Percentiles rank a stretch among this genome's conserved stretches.
Evolutionary conservation across 2,888 invertebrate genomes (phyloP).

Genomic region (Nineta flava): DNA sequence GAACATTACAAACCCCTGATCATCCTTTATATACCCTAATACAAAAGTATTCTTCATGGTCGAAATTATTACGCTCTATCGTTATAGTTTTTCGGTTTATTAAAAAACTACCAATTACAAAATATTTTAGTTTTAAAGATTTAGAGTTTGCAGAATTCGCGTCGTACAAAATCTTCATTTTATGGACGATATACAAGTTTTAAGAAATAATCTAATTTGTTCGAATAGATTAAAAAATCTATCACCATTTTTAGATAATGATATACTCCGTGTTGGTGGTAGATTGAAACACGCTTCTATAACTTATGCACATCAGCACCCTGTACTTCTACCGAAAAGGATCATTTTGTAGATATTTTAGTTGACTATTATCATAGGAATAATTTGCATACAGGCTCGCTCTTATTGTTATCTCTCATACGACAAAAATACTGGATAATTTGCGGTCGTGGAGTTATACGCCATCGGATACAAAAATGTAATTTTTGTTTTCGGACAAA

Average conservation of each 20-base stretch:
- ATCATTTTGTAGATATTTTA: slow-evolving; percentile 9
- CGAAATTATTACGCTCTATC: not conserved
- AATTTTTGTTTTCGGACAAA: too few relatives aligned
- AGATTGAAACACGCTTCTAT: slow-evolving; percentile 7
- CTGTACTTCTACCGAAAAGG: slow-evolving; percentile 7
- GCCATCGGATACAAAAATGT: too few relatives aligned
- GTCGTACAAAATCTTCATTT: slow-evolving; percentile 6
- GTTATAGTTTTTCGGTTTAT: not conserved
- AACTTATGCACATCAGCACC: slow-evolving; percentile 7
- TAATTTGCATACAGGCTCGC: slow-evolving; percentile 12
- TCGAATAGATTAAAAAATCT: slow-evolving; percentile 9
- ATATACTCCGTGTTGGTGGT: slow-evolving; percentile 9
- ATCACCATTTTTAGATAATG: slow-evolving; percentile 9
- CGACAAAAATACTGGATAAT: slow-evolving; percentile 14
- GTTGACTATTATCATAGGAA: slow-evolving; percentile 11
- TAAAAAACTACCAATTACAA: not conserved
- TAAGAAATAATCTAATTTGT: slow-evolving; percentile 1
- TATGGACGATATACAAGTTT: slow-evolving; percentile 1
- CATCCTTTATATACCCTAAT: too few relatives aligned
- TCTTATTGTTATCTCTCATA: slow-evolving; percentile 11
- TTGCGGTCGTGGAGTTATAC: slow-evolving; percentile 7
- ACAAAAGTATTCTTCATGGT: not conserved
- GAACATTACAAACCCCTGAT: not conserved
- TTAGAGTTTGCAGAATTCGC: slow-evolving; percentile 6
- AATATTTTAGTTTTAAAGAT: not conserved